Conservation (phyloP, 2,888 invertebrate genomes). For the Sturmia bella region DNA sequence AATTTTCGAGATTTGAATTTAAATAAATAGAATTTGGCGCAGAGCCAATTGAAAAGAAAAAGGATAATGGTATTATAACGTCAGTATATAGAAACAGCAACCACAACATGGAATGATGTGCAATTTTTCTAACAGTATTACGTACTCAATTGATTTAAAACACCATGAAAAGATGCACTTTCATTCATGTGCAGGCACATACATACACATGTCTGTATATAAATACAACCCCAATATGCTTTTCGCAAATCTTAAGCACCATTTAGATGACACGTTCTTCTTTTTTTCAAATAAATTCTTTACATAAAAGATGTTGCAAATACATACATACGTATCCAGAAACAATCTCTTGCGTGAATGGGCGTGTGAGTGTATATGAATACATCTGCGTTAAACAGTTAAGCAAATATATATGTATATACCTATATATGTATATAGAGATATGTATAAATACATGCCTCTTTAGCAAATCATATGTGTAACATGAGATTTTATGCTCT, state of each 20-base stretch:
- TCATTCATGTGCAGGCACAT: conserved; percentile 10
- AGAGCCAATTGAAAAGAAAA: not conserved
- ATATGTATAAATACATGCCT: conserved; percentile 10
- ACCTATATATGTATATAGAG: no score
- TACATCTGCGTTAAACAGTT: no score
- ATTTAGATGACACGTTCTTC: conserved; percentile 59
- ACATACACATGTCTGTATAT: no score
- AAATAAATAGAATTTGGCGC: conserved; percentile 23
- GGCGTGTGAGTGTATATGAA: no score
- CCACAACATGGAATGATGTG: conserved; percentile 24
- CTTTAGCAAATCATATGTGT: conserved; percentile 46
- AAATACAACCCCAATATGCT: conserved; percentile 56
- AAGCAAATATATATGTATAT: no score
- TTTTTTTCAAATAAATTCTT: conserved; percentile 7
- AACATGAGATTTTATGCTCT: conserved; percentile 49
- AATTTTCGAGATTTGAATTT: conserved; percentile 28
- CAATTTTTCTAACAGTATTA: conserved; percentile 29
- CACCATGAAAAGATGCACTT: conserved; percentile 4
- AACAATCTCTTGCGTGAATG: no score
- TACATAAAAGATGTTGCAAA: no score
- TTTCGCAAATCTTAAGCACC: conserved; percentile 38
- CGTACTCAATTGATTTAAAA: not conserved
- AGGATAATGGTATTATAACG: conserved; percentile 39
- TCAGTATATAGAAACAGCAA: conserved; percentile 25
- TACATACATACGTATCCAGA: no score